Percentiles rank a stretch among this genome's conserved stretches.
Conservation (phyloP, 2,797 vertebrate species). For the Yasuhikotakia modesta region DNA sequence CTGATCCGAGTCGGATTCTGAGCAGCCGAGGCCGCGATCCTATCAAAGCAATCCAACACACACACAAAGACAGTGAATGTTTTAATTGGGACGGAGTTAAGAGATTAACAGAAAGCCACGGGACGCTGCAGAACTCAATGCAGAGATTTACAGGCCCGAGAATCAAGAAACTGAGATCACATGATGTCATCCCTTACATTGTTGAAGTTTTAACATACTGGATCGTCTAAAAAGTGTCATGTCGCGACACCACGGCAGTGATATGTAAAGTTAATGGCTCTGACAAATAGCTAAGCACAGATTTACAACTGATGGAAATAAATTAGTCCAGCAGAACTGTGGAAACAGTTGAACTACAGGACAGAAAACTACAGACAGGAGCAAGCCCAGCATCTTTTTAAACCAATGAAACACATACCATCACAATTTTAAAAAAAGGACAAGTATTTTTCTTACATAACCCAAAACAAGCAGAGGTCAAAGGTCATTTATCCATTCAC, state of each 20-base stretch:
- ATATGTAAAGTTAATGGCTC: conserved; percentile 35
- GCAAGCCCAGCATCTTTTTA: conserved; percentile 11
- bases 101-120: conserved; percentile 60
- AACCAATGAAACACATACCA: conserved; percentile 10
- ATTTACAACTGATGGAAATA: conserved; percentile 41
- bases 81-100: conserved; percentile 67
- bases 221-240: conserved; percentile 28
- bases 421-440: conserved; percentile 26
- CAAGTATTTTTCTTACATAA: conserved; percentile 35
- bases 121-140: conserved; percentile 51
- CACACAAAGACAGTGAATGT: conserved; percentile 46
- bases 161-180: conserved; percentile 14
- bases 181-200: neutral
- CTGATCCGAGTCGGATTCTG: neutral
- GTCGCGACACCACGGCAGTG: conserved; percentile 51
- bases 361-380: conserved; percentile 48
- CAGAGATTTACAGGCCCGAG: conserved; percentile 14
- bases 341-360: conserved; percentile 53
- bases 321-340: conserved; percentile 59
- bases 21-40: neutral
- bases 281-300: conserved; percentile 33
- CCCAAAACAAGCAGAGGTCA: conserved; percentile 47
- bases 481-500: conserved; percentile 58
- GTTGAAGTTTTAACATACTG: neutral
- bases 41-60: neutral